Base-by-base conservation (phyloP, 1,140 invertebrate species). In the Drosophila kanapiae region DNA sequence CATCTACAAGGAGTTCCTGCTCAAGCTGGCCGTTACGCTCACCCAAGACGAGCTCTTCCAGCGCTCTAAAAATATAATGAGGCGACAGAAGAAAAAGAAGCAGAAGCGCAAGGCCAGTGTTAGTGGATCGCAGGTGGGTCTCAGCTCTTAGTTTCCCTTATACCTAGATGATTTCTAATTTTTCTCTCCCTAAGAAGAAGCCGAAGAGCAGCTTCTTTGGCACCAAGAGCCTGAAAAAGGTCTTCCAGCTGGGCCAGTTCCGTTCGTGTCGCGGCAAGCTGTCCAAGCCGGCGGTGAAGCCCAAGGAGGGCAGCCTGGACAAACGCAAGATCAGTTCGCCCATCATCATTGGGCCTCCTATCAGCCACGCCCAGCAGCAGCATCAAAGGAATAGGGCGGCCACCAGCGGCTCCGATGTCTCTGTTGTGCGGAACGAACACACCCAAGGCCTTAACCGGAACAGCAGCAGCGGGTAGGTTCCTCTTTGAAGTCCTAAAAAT, bases 21-120 rank as follows among this genome's bases (percentile, higher is more conserved):
- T 98, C 45, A 97, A 98, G 93, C 93, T 98, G 57, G 96, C 97
- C 1, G 95, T 97, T 0, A 98, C 97, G 0, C 93, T 98, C 18
- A 98, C 97, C 18, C 97, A 98, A 93, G 97, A 98, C 81, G 97
- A 98, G 93, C 94, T 98, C 58, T 98, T 97, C 90, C 96, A 97
- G 88, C 95, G 97, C 82, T 97, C 96, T 63, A 98, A 97, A 91
- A 95, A 95, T 40, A 98, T 98, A 70, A 98, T 98, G 97, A 95
- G 96, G 40, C 95, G 96, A 59, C 96, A 97, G 80, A 96, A 95
- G 91, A 96, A 95, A 82, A 95, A 95, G 90, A 93, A 95, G 16
- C 80, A 95, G 31, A 93, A 92, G 43, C 75, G 94, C 77, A 93
- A 94, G 75, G 93, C 94, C 42, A 94, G 94, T 59, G 87, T 79